A percentile compares a stretch with the other conserved stretches of the same genome.
phyloP scores from a whole-genome alignment of 1,140 invertebrate species.

The Proctacanthus coquilletti region DNA sequence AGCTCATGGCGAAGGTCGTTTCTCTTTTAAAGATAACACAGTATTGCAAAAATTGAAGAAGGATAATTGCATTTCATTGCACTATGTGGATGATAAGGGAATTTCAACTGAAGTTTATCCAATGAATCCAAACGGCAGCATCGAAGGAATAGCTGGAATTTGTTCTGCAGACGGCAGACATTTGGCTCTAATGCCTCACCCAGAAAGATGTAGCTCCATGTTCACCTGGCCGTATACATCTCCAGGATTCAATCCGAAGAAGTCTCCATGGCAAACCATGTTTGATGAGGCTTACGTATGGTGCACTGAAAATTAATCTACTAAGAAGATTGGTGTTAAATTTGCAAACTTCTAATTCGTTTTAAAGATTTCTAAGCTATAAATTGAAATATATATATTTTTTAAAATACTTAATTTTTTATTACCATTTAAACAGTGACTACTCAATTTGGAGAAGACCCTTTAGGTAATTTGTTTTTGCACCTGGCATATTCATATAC shows the following conservation, averaged over 20 bases:
- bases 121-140: slow-evolving; percentile 79
- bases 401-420: background rate
- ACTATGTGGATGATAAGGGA: slow-evolving; percentile 71
- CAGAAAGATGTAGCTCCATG: slow-evolving; percentile 70
- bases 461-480: slow-evolving; percentile 30
- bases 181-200: slow-evolving; percentile 96
- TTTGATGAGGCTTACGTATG: slow-evolving; percentile 85
- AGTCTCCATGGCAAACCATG: slow-evolving; percentile 80
- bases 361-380: background rate
- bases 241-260: slow-evolving; percentile 28
- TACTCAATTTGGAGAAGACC: slow-evolving; percentile 18
- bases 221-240: slow-evolving; percentile 77
- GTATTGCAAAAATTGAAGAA: slow-evolving; percentile 40
- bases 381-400: background rate
- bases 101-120: slow-evolving; percentile 68
- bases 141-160: slow-evolving; percentile 70
- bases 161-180: slow-evolving; percentile 82
- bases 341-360: background rate
- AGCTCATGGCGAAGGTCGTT: slow-evolving; percentile 89
- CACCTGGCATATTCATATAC: slow-evolving; percentile 21
- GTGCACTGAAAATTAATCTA: slow-evolving; percentile 25
- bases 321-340: background rate
- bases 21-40: slow-evolving; percentile 37
- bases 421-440: background rate
- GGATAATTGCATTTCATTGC: slow-evolving; percentile 53